Evolutionary conservation across 2,797 vertebrate species (phyloP).

Genomic region (Lacerta agilis): DNA sequence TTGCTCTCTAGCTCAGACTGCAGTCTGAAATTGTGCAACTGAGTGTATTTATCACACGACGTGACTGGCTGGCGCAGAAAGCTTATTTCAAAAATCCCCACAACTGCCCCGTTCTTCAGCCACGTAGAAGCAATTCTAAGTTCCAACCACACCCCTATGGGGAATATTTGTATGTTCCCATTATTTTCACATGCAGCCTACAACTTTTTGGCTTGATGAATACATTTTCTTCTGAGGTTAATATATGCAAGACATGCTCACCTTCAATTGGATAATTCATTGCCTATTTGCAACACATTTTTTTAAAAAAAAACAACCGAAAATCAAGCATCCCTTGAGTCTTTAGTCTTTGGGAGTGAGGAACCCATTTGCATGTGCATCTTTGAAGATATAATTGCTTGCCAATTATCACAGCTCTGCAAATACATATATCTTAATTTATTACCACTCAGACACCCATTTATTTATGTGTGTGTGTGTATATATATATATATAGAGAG

Average conservation of each 20-base stretch:
- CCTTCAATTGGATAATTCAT: slow-evolving; percentile 11
- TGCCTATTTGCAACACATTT: not conserved
- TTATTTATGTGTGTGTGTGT: no score
- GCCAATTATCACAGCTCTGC: slow-evolving; percentile 42
- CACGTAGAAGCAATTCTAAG: not conserved
- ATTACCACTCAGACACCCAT: slow-evolving; percentile 40
- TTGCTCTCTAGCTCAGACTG: not conserved
- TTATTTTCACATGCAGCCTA: not conserved
- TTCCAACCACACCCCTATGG: not conserved
- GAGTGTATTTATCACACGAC: not conserved
- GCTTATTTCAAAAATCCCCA: not conserved
- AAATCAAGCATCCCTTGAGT: not conserved
- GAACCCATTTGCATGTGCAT: slow-evolving; percentile 31
- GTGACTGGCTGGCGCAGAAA: not conserved
- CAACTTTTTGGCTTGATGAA: not conserved
- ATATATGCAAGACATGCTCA: slow-evolving; percentile 6
- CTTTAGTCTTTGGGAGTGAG: slow-evolving; percentile 47
- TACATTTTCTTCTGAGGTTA: not conserved
- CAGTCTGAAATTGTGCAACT: not conserved
- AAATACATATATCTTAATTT: slow-evolving; percentile 54
- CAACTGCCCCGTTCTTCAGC: not conserved
- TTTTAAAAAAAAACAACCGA: not conserved
- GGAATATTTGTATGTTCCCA: not conserved
- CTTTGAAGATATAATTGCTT: slow-evolving; percentile 57
- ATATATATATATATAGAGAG: no score